These are phyloP conservation scores for Lasioglossum pauxillum DNA, from an alignment of 2,888 invertebrate genomes.

Conservation along the genomic window DNA sequence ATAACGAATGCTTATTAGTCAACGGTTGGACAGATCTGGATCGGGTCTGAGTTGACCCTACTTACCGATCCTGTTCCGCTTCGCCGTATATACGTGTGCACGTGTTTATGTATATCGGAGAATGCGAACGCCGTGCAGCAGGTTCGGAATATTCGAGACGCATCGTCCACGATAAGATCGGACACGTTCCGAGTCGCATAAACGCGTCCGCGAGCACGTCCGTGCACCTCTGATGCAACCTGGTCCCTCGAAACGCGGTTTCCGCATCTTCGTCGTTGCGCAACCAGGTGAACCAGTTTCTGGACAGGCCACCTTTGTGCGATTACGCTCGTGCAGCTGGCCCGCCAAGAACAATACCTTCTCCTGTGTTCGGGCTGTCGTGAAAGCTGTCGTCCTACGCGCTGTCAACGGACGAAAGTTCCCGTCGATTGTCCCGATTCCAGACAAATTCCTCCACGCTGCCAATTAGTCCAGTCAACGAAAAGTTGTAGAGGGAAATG, in stretches of 20 bases:
- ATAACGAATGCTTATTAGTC: slow-evolving; percentile 6
- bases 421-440: neutral
- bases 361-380: slow-evolving; percentile 45
- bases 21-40: slow-evolving; percentile 4
- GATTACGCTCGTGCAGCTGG: slow-evolving; percentile 55
- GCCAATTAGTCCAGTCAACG: no score
- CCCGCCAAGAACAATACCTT: slow-evolving; percentile 62
- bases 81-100: neutral
- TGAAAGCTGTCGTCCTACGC: slow-evolving; percentile 61
- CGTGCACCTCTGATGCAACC: slow-evolving; percentile 48
- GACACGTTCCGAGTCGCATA: slow-evolving; percentile 35
- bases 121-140: neutral
- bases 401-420: neutral
- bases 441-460: neutral
- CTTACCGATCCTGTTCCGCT: neutral
- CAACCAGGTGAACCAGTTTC: slow-evolving; percentile 73
- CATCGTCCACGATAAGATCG: slow-evolving; percentile 58
- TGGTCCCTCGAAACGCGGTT: slow-evolving; percentile 51
- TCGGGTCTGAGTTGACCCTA: neutral
- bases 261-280: slow-evolving; percentile 72
- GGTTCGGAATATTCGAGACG: slow-evolving; percentile 40
- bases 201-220: slow-evolving; percentile 28
- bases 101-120: neutral
- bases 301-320: slow-evolving; percentile 68
- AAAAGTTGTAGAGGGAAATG: no score